phyloP scores from a whole-genome alignment of 1,140 invertebrate genomes.

The Brachionus rotundiformis region DNA sequence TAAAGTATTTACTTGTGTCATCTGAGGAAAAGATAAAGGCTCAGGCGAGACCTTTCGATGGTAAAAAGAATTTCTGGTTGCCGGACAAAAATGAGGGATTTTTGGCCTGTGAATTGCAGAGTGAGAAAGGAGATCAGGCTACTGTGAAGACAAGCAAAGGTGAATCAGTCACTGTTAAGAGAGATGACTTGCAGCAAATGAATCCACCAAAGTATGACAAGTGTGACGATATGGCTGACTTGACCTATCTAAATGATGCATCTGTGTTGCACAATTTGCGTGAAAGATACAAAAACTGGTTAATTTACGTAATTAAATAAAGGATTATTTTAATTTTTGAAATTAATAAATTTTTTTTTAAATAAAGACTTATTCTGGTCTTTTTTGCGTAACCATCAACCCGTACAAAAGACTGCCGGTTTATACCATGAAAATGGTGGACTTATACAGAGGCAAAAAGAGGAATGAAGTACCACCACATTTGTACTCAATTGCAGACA shows the following conservation, averaged over 20 bases:
- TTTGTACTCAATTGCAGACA: conserved; percentile 99
- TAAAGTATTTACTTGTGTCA: conserved; percentile 49
- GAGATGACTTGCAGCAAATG: conserved; percentile 93
- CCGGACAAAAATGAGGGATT: conserved; percentile 96
- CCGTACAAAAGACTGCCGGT: conserved; percentile 99
- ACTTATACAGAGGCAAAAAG: conserved; percentile 96
- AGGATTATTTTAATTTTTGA: not conserved
- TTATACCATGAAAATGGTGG: conserved; percentile 91
- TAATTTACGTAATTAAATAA: conserved; percentile 99
- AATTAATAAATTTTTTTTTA: conserved; percentile 54
- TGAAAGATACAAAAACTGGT: conserved; percentile 91
- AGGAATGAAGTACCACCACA: conserved; percentile 99
- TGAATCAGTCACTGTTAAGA: conserved; percentile 78
- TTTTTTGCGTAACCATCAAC: conserved; percentile 99
- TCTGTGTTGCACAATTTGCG: conserved; percentile 98
- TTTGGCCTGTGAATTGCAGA: conserved; percentile 92
- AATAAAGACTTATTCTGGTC: conserved; percentile 98
- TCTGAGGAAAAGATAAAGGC: conserved; percentile 43
- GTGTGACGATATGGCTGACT: conserved; percentile 98
- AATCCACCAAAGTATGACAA: conserved; percentile 99
- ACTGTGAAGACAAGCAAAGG: conserved; percentile 72
- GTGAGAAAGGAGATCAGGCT: conserved; percentile 95
- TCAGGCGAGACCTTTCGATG: conserved; percentile 95
- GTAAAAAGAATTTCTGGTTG: conserved; percentile 98
- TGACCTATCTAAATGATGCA: conserved; percentile 99